Conservation (phyloP, 2,797 vertebrate species). For the Tangara arthus region DNA sequence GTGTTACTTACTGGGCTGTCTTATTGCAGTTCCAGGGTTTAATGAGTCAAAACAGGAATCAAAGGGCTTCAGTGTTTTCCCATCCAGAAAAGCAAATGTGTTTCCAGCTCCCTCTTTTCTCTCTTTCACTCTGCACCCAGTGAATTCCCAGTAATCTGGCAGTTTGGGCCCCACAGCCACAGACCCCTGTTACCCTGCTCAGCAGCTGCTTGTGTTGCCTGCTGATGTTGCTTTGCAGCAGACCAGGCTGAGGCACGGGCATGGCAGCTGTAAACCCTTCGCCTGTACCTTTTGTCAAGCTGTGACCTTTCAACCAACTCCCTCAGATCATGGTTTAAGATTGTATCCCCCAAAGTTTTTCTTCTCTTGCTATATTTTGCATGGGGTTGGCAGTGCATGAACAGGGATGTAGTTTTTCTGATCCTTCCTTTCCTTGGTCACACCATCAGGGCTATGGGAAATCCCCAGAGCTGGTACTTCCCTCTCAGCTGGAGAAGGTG, state of each 20-base stretch:
- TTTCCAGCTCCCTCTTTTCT: not conserved
- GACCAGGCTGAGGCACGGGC: accelerated
- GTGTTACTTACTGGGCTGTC: not conserved
- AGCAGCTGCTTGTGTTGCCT: accelerated
- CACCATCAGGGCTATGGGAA: accelerated
- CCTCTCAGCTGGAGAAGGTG: not conserved
- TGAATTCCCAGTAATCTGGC: not conserved
- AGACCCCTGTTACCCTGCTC: not conserved
- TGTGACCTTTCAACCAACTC: not conserved
- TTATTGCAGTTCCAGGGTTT: constrained; percentile 8
- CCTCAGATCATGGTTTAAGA: accelerated
- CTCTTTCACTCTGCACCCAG: not conserved
- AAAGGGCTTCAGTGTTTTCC: not conserved
- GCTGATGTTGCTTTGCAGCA: accelerated
- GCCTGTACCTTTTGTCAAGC: not conserved
- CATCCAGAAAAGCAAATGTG: not conserved
- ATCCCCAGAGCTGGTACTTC: not conserved
- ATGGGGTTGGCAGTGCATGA: not conserved
- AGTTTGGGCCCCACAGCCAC: not conserved
- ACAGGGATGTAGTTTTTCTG: not conserved
- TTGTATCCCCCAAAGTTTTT: not conserved
- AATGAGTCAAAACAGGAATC: constrained; percentile 18
- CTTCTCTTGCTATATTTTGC: not conserved
- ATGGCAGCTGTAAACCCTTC: not conserved
- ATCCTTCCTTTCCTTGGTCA: not conserved